These are phyloP conservation scores for Liolophura sinensis DNA, from an alignment of 1,140 invertebrate species.

Conservation along the genomic window DNA sequence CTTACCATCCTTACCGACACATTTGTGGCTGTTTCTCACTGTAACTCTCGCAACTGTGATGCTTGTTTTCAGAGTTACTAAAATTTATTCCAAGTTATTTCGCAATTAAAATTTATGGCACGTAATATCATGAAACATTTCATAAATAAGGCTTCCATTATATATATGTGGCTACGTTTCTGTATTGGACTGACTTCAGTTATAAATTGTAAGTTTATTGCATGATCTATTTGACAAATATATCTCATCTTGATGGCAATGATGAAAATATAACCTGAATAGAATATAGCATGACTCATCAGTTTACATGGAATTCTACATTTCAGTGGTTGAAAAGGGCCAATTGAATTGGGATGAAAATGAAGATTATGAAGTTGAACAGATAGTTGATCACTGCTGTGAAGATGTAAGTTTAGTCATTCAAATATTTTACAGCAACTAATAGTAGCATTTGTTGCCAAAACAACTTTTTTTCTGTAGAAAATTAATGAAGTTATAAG, in stretches of 20 bases:
- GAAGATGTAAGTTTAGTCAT: constrained; percentile 35
- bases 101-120: no score
- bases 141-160: neutral
- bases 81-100: no score
- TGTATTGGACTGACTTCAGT: neutral
- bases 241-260: neutral
- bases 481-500: no score
- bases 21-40: no score
- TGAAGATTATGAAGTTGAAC: constrained; percentile 52
- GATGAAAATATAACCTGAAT: neutral
- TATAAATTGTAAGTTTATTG: neutral
- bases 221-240: neutral
- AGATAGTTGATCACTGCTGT: constrained; percentile 40
- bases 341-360: constrained; percentile 46
- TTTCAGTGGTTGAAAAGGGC: constrained; percentile 48
- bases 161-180: neutral
- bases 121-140: neutral
- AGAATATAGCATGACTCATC: neutral
- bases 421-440: no score
- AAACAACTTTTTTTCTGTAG: no score
- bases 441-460: no score
- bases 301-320: constrained; percentile 1
- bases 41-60: no score
- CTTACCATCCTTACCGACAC: no score
- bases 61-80: no score